phyloP scores from a whole-genome alignment of 2,888 invertebrate genomes.

The Xylota segnis region DNA sequence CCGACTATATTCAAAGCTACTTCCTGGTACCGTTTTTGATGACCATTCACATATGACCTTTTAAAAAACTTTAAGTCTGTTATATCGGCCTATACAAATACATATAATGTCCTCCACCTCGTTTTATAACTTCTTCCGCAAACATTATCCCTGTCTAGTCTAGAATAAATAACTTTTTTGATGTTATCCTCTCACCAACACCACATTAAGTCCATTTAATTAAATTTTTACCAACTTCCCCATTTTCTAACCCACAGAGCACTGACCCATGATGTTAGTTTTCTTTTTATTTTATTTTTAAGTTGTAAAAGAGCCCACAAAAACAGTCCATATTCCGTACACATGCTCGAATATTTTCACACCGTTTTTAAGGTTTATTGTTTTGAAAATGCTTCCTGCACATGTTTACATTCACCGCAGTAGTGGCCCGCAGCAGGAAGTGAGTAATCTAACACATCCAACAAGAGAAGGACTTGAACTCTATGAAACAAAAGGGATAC shows the following conservation, averaged over 20 bases:
- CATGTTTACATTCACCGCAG: slow-evolving; percentile 29
- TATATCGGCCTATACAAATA: too few relatives aligned
- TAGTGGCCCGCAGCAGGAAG: slow-evolving; percentile 1
- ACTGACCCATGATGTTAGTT: slow-evolving; percentile 4
- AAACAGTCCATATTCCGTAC: not conserved
- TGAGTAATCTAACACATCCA: slow-evolving; percentile 45
- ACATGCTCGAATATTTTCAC: slow-evolving; percentile 36
- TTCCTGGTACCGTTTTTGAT: too few relatives aligned
- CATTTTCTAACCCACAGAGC: not conserved
- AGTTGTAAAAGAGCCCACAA: slow-evolving; percentile 21
- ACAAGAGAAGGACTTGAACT: slow-evolving; percentile 31
- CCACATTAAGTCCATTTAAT: slow-evolving; percentile 4
- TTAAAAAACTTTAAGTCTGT: too few relatives aligned
- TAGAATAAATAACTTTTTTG: not conserved
- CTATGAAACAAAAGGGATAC: slow-evolving; percentile 12
- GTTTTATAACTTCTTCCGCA: too few relatives aligned
- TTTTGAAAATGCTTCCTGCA: slow-evolving; percentile 42
- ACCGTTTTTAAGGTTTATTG: slow-evolving; percentile 44
- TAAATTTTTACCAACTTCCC: not conserved
- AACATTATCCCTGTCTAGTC: too few relatives aligned
- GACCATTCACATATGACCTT: too few relatives aligned
- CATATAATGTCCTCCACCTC: too few relatives aligned
- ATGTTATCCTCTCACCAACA: not conserved
- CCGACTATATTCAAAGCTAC: too few relatives aligned
- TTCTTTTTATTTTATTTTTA: too few relatives aligned